Evolutionary conservation across 2,888 invertebrate genomes (phyloP).

Genomic region (Monopis laevigella): DNA sequence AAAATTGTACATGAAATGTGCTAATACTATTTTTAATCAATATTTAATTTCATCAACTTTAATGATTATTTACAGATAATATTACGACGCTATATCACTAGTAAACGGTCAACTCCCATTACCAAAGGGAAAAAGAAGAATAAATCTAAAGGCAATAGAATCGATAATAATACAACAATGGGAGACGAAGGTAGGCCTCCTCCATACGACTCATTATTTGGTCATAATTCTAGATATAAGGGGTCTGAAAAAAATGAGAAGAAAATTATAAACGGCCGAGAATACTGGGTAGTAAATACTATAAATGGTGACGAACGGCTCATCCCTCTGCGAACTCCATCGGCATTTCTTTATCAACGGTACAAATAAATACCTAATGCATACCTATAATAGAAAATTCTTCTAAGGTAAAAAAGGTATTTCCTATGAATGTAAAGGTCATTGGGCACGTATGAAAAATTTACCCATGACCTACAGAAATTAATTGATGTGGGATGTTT

Average conservation of each 20-base stretch:
- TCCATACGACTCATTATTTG: constrained; percentile 71
- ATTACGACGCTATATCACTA: constrained; percentile 1
- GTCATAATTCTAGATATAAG: constrained; percentile 37
- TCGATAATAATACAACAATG: not conserved
- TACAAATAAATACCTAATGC: constrained; percentile 22
- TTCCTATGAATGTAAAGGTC: too few relatives aligned
- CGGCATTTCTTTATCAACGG: constrained; percentile 76
- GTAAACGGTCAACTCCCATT: too few relatives aligned
- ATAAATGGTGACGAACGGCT: constrained; percentile 71
- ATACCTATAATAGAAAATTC: too few relatives aligned
- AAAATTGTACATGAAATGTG: too few relatives aligned
- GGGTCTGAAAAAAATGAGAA: constrained; percentile 42
- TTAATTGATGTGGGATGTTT: too few relatives aligned
- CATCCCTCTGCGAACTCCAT: constrained; percentile 78
- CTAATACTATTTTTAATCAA: too few relatives aligned
- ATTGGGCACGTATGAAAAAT: too few relatives aligned
- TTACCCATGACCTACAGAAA: too few relatives aligned
- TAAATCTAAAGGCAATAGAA: not conserved
- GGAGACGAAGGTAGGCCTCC: constrained; percentile 67
- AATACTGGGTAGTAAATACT: constrained; percentile 75
- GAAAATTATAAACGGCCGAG: constrained; percentile 76
- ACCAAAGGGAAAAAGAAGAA: not conserved
- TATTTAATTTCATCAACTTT: too few relatives aligned
- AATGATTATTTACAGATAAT: constrained; percentile 3
- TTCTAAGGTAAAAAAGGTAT: too few relatives aligned